phyloP scores from a whole-genome alignment of 2,113 vertebrate genomes.

The Telmatochromis sp. region DNA sequence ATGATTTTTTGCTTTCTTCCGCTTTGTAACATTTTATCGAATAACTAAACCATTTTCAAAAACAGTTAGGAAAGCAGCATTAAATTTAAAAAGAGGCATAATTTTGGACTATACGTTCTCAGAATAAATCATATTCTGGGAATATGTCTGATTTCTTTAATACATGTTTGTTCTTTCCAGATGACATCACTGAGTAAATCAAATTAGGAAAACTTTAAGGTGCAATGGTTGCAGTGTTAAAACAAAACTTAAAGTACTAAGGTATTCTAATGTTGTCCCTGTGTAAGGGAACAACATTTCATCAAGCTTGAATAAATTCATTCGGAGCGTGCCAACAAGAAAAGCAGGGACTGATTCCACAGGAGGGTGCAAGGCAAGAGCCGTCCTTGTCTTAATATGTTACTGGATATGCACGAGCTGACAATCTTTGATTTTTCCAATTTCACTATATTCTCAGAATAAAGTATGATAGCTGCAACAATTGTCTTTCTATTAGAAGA shows the following conservation, averaged over 20 bases:
- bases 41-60: neutral
- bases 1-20: neutral
- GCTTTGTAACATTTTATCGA: neutral
- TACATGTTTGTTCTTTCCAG: slow-evolving; percentile 14
- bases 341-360: neutral
- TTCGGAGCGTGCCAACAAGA: slow-evolving; percentile 12
- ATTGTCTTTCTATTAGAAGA: slow-evolving; percentile 3
- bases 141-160: neutral
- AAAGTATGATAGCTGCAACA: slow-evolving; percentile 1
- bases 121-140: neutral
- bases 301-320: slow-evolving; percentile 55
- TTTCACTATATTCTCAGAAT: slow-evolving; percentile 1
- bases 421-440: neutral
- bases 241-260: slow-evolving; percentile 3
- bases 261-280: slow-evolving; percentile 36
- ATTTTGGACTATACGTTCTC: neutral
- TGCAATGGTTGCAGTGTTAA: slow-evolving; percentile 1
- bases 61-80: neutral
- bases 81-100: neutral
- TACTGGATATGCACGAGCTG: neutral
- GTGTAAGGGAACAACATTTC: slow-evolving; percentile 56
- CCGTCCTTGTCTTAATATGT: neutral
- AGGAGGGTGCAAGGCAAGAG: slow-evolving; percentile 4
- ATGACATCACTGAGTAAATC: slow-evolving; percentile 32
- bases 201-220: slow-evolving; percentile 40